Base-by-base conservation (phyloP, 2,888 invertebrate genomes). In the Elmis aenea region DNA sequence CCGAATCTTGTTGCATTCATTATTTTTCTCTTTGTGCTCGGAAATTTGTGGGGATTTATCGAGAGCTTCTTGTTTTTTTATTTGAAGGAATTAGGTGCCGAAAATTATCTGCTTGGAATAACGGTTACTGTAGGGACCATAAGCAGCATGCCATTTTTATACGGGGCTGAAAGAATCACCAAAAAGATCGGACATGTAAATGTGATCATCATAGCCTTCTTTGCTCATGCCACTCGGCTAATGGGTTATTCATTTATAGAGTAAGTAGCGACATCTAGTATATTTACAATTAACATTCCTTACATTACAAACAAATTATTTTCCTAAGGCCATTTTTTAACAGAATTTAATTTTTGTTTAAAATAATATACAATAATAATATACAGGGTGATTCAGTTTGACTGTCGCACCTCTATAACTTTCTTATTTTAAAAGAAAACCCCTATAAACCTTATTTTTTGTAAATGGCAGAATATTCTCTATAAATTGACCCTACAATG, bases 41-140 rank as follows among this genome's bases (percentile, higher is more conserved):
- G 92, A 39, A 85, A 87, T 57, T 79, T 88, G 62, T 89, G 87
- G 83, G 91, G 91, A 15, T 89, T 89, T 65, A 86, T 91, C 35
- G 91, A 92, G 65, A 87, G 86, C 31, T 92, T 87, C 62, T 70
- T 92, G 16, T 92, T 90, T 64, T 76, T 90, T 58, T 91, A 87
- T 64, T 72, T 91, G 45, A 84, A 83, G 66, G 88, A 89, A 64
- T 71, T 90, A 45, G 83, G 87, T 10, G 87, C 88, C 29, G 85
- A 87, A 0, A 88, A 85, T 65, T 86, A 85, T 62, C 70, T 89
- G 42, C 68, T 89, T 30, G 89, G 88, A 54, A 78, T 89, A 53
- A 89, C 89, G 49, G 82, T 89, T 52, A 88, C 89, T 33, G 85
- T 88, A 52, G 89, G 88, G 33, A 86, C 87, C 1, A 67, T 89